Percentiles rank a stretch among this genome's conserved stretches.
These are phyloP conservation scores for Antennarius striatus DNA, from an alignment of 2,113 vertebrate genomes.

Conservation along the genomic window DNA sequence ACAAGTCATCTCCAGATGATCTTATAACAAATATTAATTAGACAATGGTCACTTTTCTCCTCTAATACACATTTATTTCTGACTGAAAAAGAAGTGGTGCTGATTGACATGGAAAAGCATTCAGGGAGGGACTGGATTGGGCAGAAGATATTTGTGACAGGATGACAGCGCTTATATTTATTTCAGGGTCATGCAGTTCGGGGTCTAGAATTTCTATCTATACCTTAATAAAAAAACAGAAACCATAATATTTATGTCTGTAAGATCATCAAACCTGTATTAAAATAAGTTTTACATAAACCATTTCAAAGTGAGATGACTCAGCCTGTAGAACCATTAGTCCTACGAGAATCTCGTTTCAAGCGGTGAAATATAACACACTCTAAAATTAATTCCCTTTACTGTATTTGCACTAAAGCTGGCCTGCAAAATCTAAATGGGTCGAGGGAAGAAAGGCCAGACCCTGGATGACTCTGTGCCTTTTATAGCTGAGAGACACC, in stretches of 20 bases:
- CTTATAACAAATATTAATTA: not conserved
- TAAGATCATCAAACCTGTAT: too few species aligned
- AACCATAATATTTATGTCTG: too few species aligned
- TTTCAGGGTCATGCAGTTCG: not conserved
- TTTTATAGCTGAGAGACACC: constrained; percentile 41
- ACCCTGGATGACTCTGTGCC: not conserved
- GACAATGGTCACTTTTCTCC: not conserved
- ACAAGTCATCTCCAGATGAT: constrained; percentile 16
- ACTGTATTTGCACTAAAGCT: too few species aligned
- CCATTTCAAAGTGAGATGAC: not conserved
- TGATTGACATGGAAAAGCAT: not conserved
- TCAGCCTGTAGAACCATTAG: too few species aligned
- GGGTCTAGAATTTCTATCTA: too few species aligned
- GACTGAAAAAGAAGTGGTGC: not conserved
- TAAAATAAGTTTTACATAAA: not conserved
- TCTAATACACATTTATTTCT: not conserved
- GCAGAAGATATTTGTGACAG: constrained; percentile 6
- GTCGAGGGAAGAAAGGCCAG: too few species aligned
- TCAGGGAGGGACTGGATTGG: not conserved
- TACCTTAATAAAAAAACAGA: too few species aligned
- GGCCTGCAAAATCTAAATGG: too few species aligned
- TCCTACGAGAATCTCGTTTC: too few species aligned
- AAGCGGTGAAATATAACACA: too few species aligned
- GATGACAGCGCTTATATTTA: not conserved
- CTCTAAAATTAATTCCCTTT: too few species aligned